Evolutionary conservation across 1,140 invertebrate species (phyloP).

Genomic region (Pseudomyrmex cubaensis): DNA sequence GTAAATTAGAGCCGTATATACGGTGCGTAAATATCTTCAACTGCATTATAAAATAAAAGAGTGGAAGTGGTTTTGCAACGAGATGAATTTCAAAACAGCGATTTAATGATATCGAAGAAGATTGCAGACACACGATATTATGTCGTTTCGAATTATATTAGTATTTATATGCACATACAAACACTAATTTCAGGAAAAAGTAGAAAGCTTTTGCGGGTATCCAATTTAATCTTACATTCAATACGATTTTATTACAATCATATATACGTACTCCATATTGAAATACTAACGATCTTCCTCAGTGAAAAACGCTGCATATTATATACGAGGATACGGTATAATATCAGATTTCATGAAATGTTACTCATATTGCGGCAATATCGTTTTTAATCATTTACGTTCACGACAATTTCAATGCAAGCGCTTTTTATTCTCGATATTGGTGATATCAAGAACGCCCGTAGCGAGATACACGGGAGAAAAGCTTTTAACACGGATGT

Average conservation of each 20-base stretch:
- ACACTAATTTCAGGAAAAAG: background rate
- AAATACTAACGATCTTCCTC: constrained; percentile 4
- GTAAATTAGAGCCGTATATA: constrained; percentile 8
- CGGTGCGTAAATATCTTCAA: constrained; percentile 2
- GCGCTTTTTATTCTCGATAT: constrained; percentile 54
- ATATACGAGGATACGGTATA: background rate
- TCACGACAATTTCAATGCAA: constrained; percentile 47
- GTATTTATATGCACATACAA: background rate
- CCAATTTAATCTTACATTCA: constrained; percentile 9
- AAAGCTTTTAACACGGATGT: constrained; percentile 40
- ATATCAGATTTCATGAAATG: constrained; percentile 56
- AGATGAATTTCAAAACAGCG: too few relatives aligned
- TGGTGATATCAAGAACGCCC: constrained; percentile 41
- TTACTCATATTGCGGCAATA: background rate
- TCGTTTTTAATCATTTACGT: constrained; percentile 50
- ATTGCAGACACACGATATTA: too few relatives aligned
- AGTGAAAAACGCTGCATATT: constrained; percentile 1
- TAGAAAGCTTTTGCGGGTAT: background rate
- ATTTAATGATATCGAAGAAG: too few relatives aligned
- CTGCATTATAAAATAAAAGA: background rate
- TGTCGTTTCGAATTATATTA: background rate
- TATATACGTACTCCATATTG: background rate
- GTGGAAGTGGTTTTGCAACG: background rate
- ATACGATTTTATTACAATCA: constrained; percentile 2
- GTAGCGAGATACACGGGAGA: constrained; percentile 5